phyloP scores from a whole-genome alignment of 2,888 invertebrate species.

The Andricus curvator region DNA sequence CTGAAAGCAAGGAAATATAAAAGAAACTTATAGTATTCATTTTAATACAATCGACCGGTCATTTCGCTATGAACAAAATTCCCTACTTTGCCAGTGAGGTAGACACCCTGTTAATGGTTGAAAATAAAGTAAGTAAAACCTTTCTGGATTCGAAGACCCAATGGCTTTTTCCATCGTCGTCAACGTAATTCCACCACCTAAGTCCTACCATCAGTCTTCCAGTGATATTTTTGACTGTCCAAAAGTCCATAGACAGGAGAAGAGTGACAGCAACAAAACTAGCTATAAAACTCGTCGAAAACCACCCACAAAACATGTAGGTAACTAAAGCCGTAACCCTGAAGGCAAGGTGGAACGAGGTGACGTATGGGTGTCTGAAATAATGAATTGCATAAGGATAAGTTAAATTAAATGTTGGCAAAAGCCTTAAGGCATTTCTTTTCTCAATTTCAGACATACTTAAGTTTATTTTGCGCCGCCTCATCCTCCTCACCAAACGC shows the following conservation, averaged over 20 bases:
- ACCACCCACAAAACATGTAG: conserved; percentile 94
- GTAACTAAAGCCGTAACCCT: conserved; percentile 89
- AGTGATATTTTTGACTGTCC: conserved; percentile 99
- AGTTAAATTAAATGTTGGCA: not conserved
- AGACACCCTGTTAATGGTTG: conserved; percentile 1
- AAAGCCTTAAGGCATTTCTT: not conserved
- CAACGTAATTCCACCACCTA: conserved; percentile 99
- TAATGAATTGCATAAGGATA: conserved; percentile 25
- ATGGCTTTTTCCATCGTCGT: conserved; percentile 97
- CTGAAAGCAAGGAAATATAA: too few species aligned
- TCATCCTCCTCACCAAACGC: conserved; percentile 93
- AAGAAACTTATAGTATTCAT: too few species aligned
- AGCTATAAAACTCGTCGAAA: conserved; percentile 96
- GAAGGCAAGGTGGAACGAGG: conserved; percentile 94
- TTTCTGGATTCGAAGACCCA: conserved; percentile 98
- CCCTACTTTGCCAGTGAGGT: too few species aligned
- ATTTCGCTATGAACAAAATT: too few species aligned
- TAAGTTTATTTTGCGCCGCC: conserved; percentile 76
- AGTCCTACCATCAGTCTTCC: conserved; percentile 96
- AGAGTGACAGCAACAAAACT: conserved; percentile 95
- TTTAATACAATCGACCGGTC: too few species aligned
- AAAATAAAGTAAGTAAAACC: conserved; percentile 79
- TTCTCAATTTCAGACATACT: conserved; percentile 67
- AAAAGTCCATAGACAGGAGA: conserved; percentile 97
- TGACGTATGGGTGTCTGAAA: conserved; percentile 94